A percentile compares a stretch with the other conserved stretches of the same genome.
phyloP scores from a whole-genome alignment of 2,797 vertebrate genomes.

The Hyperoplus lanceolatus region DNA sequence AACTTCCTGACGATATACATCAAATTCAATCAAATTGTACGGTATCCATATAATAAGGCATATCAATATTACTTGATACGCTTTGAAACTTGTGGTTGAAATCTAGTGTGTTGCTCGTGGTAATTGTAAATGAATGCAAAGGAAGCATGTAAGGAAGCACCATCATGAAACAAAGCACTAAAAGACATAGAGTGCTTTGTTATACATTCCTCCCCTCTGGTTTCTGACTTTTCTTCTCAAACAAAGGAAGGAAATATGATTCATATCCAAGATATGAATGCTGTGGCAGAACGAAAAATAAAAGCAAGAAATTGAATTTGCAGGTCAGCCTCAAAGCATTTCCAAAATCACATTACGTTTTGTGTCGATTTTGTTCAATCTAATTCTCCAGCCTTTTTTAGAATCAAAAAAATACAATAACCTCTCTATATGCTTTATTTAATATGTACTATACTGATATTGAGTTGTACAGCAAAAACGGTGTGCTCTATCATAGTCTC shows the following conservation, averaged over 20 bases:
- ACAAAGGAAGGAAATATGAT: background rate
- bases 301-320: background rate
- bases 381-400: background rate
- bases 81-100: no score
- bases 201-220: background rate
- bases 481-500: no score
- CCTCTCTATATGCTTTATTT: no score
- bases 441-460: no score
- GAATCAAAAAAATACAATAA: background rate
- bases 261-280: background rate
- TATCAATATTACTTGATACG: no score
- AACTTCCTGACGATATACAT: no score
- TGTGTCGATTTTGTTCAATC: background rate
- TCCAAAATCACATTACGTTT: conserved; percentile 4
- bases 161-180: background rate
- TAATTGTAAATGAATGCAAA: background rate
- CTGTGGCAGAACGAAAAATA: background rate
- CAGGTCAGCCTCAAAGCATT: background rate
- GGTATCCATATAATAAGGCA: no score
- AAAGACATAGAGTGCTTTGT: background rate
- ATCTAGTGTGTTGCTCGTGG: no score
- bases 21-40: no score
- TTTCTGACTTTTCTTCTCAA: background rate
- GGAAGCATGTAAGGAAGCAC: background rate
- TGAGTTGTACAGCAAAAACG: no score